These are phyloP conservation scores for Euclidia mi DNA, from an alignment of 2,888 invertebrate species.

Conservation along the genomic window DNA sequence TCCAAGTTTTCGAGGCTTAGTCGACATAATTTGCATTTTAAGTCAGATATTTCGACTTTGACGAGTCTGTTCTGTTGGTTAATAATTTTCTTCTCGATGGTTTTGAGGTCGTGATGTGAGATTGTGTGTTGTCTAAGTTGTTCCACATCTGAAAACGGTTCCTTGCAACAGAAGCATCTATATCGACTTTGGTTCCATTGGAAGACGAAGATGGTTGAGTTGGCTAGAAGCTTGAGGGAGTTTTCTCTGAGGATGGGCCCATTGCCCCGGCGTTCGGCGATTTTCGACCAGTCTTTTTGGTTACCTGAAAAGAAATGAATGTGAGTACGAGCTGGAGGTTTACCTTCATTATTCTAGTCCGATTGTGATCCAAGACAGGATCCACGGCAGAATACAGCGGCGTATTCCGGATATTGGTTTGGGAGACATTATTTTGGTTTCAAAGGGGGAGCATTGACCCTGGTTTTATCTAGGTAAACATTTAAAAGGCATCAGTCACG, in stretches of 20 bases:
- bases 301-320: constrained; percentile 38
- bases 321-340: too few species aligned
- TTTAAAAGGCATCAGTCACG: too few species aligned
- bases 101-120: constrained; percentile 62
- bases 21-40: constrained; percentile 75
- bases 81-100: constrained; percentile 78
- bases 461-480: too few species aligned
- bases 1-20: constrained; percentile 54
- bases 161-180: constrained; percentile 80
- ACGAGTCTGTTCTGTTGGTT: constrained; percentile 75
- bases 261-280: constrained; percentile 69
- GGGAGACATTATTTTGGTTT: too few species aligned
- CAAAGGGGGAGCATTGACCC: too few species aligned
- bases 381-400: too few species aligned
- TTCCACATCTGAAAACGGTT: constrained; percentile 73
- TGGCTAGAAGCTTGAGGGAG: constrained; percentile 87
- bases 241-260: constrained; percentile 74
- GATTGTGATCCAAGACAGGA: too few species aligned
- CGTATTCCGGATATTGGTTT: too few species aligned
- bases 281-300: constrained; percentile 64
- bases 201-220: constrained; percentile 78
- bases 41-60: constrained; percentile 77
- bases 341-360: too few species aligned
- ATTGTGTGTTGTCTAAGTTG: constrained; percentile 69
- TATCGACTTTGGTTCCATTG: constrained; percentile 83